Evolutionary conservation across 2,797 vertebrate genomes (phyloP), one percentile per base, ranked within the genome.

Genomic region (Mastacembelus armatus): DNA sequence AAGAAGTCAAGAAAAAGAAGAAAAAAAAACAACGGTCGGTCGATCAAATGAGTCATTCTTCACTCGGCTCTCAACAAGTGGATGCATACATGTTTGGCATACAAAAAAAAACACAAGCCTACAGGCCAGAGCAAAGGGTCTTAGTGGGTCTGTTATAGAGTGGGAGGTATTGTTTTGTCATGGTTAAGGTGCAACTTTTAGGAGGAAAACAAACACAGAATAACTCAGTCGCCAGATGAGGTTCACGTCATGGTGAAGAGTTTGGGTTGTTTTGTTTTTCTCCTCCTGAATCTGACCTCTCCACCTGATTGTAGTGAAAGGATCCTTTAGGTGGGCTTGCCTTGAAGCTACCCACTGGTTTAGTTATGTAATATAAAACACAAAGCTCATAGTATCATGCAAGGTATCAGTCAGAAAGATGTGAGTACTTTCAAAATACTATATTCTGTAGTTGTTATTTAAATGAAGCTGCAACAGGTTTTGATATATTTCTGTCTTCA

Each of bases 161-260:
- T 90, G 85, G 87, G 87, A 85, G 87, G 84, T 47, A 71, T 73
- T 90, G 83, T 82, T 85, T 78, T 88, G 78, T 84, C 77, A 81
- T n/a, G 66, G 79, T 73, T 35, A 85, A 85, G 85, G 86, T 86
- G 83, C 76, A 85, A 65, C 66, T 84, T 81, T 80, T 54, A 43
- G 57, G 44, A 66, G 67, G 73, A 81, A 82, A 85, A 87, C 80
- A 89, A 81, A 85, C 15, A 29, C 40, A 55, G 55, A 57, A 48
- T 38, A 35, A 66, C 40, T 21, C 49, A 21, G 61, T 30, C 49
- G 80, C 70, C 54, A 18, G 49, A 73, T 71, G 51, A 27, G 45
- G 49, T 59, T 70, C 30, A 22, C 64, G 50, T 65, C 72, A 81
- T 63, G 64, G 51, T 42, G 55, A 63, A 66, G 62, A 50, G 58